A percentile compares a stretch with the other conserved stretches of the same genome.
These are phyloP conservation scores for Macrosoma leucophasiata DNA, from an alignment of 2,888 invertebrate genomes.

Conservation along the genomic window DNA sequence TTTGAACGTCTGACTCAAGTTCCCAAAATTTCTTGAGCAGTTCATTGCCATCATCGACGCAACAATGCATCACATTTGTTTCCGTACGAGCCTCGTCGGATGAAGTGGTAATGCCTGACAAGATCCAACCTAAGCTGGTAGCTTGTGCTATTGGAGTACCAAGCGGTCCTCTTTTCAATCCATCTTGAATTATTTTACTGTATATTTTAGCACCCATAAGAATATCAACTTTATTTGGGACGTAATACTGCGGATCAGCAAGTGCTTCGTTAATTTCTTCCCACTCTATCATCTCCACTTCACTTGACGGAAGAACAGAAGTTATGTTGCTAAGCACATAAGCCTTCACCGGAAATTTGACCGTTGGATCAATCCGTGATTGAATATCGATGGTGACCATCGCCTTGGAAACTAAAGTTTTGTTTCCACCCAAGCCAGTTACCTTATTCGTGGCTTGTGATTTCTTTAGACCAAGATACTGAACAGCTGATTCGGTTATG, in stretches of 20 bases:
- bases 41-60: slow-evolving; percentile 11
- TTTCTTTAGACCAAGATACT: slow-evolving; percentile 12
- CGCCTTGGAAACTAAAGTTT: slow-evolving; percentile 11
- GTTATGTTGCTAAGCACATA: slow-evolving; percentile 13
- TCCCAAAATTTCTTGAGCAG: slow-evolving; percentile 27
- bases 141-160: slow-evolving; percentile 10
- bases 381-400: slow-evolving; percentile 19
- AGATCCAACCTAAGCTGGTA: slow-evolving; percentile 15
- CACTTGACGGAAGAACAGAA: too few relatives aligned
- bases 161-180: slow-evolving; percentile 6
- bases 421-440: slow-evolving; percentile 12
- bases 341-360: slow-evolving; percentile 7
- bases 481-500: slow-evolving; percentile 13
- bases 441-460: slow-evolving; percentile 2
- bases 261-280: too few relatives aligned
- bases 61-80: slow-evolving; percentile 11
- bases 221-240: slow-evolving; percentile 14
- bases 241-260: slow-evolving; percentile 14
- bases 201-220: slow-evolving; percentile 16
- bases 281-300: too few relatives aligned
- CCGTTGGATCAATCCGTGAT: slow-evolving; percentile 13
- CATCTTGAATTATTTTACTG: slow-evolving; percentile 10
- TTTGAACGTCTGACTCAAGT: slow-evolving; percentile 19
- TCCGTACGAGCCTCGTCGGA: too few relatives aligned
- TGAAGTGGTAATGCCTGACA: too few relatives aligned